Conservation (phyloP, 2,888 invertebrate species). For the Calliphora vomitoria region DNA sequence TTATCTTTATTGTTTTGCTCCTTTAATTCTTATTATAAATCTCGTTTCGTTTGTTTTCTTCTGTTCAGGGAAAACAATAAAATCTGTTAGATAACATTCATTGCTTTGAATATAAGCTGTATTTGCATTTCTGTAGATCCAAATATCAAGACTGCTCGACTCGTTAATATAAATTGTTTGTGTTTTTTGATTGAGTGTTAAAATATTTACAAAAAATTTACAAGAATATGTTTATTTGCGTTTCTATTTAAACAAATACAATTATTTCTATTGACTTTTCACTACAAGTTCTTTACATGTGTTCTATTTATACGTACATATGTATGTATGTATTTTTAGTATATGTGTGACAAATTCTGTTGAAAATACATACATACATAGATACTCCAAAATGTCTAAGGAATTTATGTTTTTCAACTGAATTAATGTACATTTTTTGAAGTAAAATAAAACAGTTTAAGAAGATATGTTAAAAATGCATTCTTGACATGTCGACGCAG, state of each 20-base stretch:
- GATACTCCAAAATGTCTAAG: neutral
- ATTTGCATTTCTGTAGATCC: neutral
- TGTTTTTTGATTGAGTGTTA: neutral
- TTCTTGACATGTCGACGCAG: neutral
- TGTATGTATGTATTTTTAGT: no score
- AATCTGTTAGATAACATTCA: neutral
- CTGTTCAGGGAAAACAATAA: neutral
- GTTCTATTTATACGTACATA: no score
- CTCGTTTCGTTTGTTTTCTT: no score
- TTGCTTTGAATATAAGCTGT: neutral
- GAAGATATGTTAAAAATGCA: neutral
- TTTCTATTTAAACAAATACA: constrained; percentile 14
- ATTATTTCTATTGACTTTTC: constrained; percentile 11
- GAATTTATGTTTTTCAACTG: constrained; percentile 5
- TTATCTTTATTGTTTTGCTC: neutral
- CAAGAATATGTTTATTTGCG: constrained; percentile 21
- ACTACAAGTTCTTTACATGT: neutral
- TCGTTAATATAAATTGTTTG: neutral
- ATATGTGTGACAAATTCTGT: no score
- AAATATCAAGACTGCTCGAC: neutral
- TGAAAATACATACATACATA: no score
- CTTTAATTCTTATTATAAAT: neutral
- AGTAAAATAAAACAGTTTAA: neutral
- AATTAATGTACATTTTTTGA: no score
- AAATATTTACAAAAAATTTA: constrained; percentile 24